A percentile compares a stretch with the other conserved stretches of the same genome.
Conservation (phyloP, 2,797 vertebrate genomes). For the Propithecus perrieri region DNA sequence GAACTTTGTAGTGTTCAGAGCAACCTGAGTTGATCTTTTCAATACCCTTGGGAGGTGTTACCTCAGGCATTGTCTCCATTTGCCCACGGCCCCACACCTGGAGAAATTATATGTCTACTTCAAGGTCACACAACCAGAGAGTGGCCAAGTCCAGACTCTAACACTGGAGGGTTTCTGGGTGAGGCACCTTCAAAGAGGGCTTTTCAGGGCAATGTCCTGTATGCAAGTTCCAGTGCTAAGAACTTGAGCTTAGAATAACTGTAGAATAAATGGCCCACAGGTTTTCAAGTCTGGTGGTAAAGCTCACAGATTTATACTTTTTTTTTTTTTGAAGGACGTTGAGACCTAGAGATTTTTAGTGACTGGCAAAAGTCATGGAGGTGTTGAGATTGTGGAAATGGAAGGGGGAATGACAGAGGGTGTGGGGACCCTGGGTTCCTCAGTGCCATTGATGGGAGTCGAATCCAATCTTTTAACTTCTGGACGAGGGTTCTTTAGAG, state of each 20-base stretch:
- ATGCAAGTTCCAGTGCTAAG: neutral
- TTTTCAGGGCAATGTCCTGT: neutral
- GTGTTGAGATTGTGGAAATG: neutral
- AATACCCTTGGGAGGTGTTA: too few relatives aligned
- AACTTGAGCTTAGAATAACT: neutral
- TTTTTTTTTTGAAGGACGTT: neutral
- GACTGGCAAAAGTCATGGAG: neutral
- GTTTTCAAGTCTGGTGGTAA: neutral
- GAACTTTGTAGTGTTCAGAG: neutral
- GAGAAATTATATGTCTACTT: neutral
- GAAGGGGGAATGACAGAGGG: neutral
- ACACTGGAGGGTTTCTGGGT: neutral
- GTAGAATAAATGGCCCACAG: neutral
- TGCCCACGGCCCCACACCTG: neutral
- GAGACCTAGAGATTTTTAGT: neutral
- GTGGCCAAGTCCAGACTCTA: neutral
- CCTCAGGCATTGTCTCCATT: neutral
- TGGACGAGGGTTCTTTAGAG: neutral
- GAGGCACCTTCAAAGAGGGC: neutral
- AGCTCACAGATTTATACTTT: neutral
- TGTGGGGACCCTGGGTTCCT: neutral
- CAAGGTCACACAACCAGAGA: neutral
- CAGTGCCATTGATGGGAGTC: accelerated
- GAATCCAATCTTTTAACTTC: neutral
- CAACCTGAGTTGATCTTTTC: neutral